Evolutionary conservation across 2,113 vertebrate species (phyloP).

Genomic region (Benitochromis conjunctus): DNA sequence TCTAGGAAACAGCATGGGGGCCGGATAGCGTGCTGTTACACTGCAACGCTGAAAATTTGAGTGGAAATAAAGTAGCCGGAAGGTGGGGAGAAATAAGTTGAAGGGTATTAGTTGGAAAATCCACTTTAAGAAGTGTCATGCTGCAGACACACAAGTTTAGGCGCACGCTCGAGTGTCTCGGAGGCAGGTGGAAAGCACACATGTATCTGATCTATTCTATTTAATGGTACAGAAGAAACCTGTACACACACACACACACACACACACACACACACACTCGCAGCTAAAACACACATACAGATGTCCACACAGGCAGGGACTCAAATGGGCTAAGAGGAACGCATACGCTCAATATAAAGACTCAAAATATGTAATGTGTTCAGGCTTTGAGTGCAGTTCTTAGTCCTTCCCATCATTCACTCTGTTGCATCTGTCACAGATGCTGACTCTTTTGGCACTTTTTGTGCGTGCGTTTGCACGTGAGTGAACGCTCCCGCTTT

Average conservation of each 20-base stretch:
- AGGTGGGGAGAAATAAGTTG: conserved; percentile 14
- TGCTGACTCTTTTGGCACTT: not conserved
- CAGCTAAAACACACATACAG: not conserved
- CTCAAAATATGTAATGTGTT: not conserved
- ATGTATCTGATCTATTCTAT: not conserved
- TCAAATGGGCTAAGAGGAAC: not conserved
- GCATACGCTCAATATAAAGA: not conserved
- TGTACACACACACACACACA: not conserved
- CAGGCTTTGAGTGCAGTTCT: not conserved
- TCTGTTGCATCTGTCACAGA: conserved; percentile 40
- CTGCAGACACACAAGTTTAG: not conserved
- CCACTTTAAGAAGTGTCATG: conserved; percentile 28
- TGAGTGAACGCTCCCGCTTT: not conserved
- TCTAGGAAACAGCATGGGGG: conserved; percentile 21
- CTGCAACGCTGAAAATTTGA: conserved; percentile 10
- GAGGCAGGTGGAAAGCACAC: not conserved
- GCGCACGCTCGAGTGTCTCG: not conserved
- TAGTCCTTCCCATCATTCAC: conserved; percentile 32
- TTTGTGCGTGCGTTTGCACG: not conserved
- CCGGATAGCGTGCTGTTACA: not conserved
- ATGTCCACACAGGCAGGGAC: not conserved
- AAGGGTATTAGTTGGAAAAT: conserved; percentile 44
- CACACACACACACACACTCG: not conserved
- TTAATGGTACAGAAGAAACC: not conserved
- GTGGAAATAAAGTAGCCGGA: conserved; percentile 18